A percentile compares a stretch with the other conserved stretches of the same genome.
These are phyloP conservation scores for Chascanopsetta lugubris DNA, from an alignment of 2,113 vertebrate genomes.

Conservation along the genomic window DNA sequence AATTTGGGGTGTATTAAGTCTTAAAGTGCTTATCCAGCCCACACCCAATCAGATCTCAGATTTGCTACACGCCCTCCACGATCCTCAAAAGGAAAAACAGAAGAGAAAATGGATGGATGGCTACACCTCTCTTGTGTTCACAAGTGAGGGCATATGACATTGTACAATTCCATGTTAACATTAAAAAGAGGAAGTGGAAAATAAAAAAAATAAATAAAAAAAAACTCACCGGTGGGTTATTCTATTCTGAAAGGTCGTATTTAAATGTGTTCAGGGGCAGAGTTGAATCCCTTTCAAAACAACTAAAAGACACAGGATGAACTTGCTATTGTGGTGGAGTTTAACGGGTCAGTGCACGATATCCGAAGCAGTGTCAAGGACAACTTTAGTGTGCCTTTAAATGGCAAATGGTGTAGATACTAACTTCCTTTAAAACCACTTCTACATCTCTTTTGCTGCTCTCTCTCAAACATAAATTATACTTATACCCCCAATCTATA, in stretches of 20 bases:
- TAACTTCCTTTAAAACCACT: background rate
- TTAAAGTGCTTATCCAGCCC: too few species aligned
- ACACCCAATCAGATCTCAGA: too few species aligned
- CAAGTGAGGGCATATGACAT: background rate
- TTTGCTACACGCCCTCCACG: too few species aligned
- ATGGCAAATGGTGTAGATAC: background rate
- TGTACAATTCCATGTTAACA: background rate
- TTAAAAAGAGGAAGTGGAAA: constrained; percentile 1
- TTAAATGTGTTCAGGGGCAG: background rate
- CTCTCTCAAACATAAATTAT: background rate
- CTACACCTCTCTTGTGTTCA: constrained; percentile 1
- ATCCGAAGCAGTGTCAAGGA: background rate
- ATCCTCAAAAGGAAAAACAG: too few species aligned
- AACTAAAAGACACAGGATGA: background rate
- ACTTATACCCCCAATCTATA: background rate
- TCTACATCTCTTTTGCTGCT: background rate
- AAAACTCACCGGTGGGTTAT: background rate
- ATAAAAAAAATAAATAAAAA: too few species aligned
- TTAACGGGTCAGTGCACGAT: background rate
- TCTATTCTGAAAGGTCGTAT: background rate
- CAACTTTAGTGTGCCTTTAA: background rate
- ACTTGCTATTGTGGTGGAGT: background rate
- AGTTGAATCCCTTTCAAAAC: background rate
- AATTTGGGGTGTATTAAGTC: too few species aligned
- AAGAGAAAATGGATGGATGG: background rate